Conservation (phyloP, 2,113 vertebrate genomes). For the Grantiella picta region DNA sequence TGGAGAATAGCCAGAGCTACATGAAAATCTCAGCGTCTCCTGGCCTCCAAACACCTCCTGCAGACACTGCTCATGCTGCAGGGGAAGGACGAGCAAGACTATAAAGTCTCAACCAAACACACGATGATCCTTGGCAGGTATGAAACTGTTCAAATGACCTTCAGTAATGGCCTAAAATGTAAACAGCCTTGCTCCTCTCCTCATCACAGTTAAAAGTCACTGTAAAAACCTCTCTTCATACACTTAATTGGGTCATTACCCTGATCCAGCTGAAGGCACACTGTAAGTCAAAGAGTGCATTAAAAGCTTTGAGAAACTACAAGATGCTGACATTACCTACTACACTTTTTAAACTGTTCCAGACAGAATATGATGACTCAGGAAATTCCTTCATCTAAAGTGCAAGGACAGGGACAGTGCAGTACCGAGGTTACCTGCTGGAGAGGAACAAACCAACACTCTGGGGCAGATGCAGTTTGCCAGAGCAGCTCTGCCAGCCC, state of each 20-base stretch:
- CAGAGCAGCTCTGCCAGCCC: neutral
- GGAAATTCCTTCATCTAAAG: neutral
- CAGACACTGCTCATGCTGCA: fast-evolving
- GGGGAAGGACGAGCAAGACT: neutral
- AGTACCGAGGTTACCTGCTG: neutral
- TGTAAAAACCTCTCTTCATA: neutral
- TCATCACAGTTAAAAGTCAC: neutral
- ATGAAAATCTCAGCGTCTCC: neutral
- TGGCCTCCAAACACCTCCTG: neutral
- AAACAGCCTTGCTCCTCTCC: neutral
- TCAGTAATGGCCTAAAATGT: neutral
- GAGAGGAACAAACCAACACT: neutral
- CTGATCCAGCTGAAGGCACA: neutral
- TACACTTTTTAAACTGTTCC: neutral
- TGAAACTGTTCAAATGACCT: neutral
- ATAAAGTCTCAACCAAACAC: neutral
- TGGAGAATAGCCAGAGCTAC: neutral
- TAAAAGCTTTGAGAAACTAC: neutral
- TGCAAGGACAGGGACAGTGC: neutral
- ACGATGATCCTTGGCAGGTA: neutral
- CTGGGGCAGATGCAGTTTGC: neutral
- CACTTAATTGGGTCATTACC: neutral
- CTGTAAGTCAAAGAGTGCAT: neutral
- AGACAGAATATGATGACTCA: neutral
- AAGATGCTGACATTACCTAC: neutral